phyloP scores from a whole-genome alignment of 1,140 invertebrate species.

The Drosophila littoralis region DNA sequence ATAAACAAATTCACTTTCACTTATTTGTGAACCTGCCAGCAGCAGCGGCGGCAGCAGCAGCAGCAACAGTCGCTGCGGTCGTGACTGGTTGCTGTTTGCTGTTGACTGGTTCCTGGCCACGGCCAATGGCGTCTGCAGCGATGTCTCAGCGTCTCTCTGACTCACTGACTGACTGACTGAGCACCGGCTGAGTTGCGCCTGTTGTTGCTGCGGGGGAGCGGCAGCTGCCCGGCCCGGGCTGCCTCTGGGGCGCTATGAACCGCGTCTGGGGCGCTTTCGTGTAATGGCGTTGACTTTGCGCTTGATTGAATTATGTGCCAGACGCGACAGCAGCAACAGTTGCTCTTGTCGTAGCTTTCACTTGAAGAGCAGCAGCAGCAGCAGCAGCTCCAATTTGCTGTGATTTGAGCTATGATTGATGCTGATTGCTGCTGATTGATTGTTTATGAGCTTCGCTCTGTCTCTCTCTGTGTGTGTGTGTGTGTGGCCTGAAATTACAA shows the following conservation, averaged over 20 bases:
- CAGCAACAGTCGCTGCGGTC: conserved; percentile 19
- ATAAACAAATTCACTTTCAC: conserved; percentile 83
- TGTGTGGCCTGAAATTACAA: conserved; percentile 60
- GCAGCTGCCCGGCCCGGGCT: neutral
- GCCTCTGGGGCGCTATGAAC: conserved; percentile 21
- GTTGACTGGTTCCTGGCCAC: conserved; percentile 45
- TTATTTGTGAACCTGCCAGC: conserved; percentile 76
- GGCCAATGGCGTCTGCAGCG: conserved; percentile 40
- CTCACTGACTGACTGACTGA: conserved; percentile 72
- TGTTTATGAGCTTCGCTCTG: conserved; percentile 35
- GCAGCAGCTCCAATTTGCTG: conserved; percentile 56
- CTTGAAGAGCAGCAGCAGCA: conserved; percentile 15
- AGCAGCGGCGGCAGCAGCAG: conserved; percentile 17
- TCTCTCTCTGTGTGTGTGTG: neutral
- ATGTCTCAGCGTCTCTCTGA: conserved; percentile 42
- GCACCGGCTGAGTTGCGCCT: conserved; percentile 25
- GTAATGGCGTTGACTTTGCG: conserved; percentile 40
- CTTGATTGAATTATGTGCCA: conserved; percentile 66
- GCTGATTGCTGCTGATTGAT: conserved; percentile 62
- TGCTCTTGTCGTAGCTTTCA: conserved; percentile 28
- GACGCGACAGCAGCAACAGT: conserved; percentile 27
- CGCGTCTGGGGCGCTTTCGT: conserved; percentile 39
- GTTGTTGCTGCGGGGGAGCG: neutral
- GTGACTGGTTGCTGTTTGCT: conserved; percentile 29
- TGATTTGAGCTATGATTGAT: conserved; percentile 64